These are phyloP conservation scores for Cinclus mexicanus DNA, from an alignment of 2,113 vertebrate species.

Conservation along the genomic window DNA sequence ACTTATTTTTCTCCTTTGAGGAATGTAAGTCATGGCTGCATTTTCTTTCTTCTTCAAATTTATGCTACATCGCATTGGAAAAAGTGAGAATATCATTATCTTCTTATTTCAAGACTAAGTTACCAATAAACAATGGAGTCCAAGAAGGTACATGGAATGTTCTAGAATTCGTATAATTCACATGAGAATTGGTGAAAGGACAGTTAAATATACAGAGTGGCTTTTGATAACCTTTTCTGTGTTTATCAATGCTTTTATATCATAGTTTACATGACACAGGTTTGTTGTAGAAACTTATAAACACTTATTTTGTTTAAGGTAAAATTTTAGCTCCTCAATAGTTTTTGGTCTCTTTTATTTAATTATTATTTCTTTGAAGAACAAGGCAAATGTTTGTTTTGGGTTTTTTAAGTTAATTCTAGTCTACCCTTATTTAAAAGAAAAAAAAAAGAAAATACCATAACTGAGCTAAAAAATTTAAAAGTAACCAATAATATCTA, in stretches of 20 bases:
- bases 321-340: background rate
- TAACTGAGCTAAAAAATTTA: background rate
- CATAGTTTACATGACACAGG: background rate
- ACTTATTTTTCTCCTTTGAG: conserved; percentile 14
- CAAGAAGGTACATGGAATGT: background rate
- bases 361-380: background rate
- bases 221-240: background rate
- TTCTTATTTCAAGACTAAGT: background rate
- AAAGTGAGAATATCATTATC: background rate
- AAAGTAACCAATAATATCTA: background rate
- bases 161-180: background rate
- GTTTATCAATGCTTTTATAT: background rate
- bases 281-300: background rate
- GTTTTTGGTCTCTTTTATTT: background rate
- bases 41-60: background rate
- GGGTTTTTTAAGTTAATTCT: fast-evolving
- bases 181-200: background rate
- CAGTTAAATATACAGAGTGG: background rate
- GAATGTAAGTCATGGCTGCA: background rate
- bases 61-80: background rate
- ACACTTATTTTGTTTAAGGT: background rate
- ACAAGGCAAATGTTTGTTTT: background rate
- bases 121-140: background rate
- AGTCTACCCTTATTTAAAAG: fast-evolving
- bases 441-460: background rate